These are phyloP conservation scores for Mesochorus sp. DNA, from an alignment of 2,888 invertebrate genomes.

Conservation along the genomic window DNA sequence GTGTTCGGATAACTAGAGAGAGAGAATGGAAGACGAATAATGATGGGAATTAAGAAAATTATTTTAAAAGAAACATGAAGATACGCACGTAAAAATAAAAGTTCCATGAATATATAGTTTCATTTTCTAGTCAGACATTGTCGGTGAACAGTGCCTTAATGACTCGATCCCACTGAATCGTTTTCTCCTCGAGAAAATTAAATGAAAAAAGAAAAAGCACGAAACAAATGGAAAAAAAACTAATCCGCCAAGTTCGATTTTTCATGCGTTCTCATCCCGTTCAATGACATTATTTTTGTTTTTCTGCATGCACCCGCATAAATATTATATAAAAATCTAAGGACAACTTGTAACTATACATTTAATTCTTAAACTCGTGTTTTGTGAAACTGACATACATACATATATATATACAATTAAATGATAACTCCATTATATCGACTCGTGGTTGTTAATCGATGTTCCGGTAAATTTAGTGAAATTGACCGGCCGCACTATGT, in stretches of 20 bases:
- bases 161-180: slow-evolving; percentile 75
- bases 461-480: slow-evolving; percentile 48
- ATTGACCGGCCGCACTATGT: slow-evolving; percentile 49
- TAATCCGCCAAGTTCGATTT: slow-evolving; percentile 59
- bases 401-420: neutral
- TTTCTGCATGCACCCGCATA: neutral
- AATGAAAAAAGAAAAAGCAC: slow-evolving; percentile 54
- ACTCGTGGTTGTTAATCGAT: slow-evolving; percentile 58
- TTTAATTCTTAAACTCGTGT: slow-evolving; percentile 58
- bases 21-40: slow-evolving; percentile 23
- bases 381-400: slow-evolving; percentile 43
- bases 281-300: neutral
- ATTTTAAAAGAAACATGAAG: slow-evolving; percentile 60
- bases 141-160: slow-evolving; percentile 82
- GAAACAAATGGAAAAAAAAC: slow-evolving; percentile 44
- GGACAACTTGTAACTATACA: slow-evolving; percentile 62
- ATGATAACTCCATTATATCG: too few relatives aligned
- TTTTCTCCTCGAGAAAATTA: slow-evolving; percentile 65
- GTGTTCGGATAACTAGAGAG: neutral
- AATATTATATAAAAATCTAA: slow-evolving; percentile 11
- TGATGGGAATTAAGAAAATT: neutral
- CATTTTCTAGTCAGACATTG: slow-evolving; percentile 82
- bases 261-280: slow-evolving; percentile 25
- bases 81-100: slow-evolving; percentile 65
- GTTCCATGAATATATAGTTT: slow-evolving; percentile 78